Evolutionary conservation across 2,797 vertebrate species (phyloP), one percentile per base, ranked within the genome.

Genomic region (Sebastes itinus): DNA sequence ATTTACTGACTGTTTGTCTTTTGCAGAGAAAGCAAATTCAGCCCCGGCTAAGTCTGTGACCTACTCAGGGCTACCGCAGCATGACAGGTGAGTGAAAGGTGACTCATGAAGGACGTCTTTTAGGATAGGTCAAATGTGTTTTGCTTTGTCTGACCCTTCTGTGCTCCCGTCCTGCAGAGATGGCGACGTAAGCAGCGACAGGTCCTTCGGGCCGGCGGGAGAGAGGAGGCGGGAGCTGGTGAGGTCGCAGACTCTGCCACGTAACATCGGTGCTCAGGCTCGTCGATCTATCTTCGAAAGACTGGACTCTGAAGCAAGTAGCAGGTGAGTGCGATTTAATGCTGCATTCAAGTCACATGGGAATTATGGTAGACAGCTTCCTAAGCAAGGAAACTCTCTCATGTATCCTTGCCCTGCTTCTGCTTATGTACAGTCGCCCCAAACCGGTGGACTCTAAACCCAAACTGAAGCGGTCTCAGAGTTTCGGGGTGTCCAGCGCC

Each of bases 401-500:
- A 60, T n/a, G 5, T 2, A 10, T 58, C 38, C 13, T 58, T 64
- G 3, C 9, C 2, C 49, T 10, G 6, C 20, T 69, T 66, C 72
- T 62, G 8, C 9, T 65, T 30, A 14, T 68, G 46, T n/a, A 1
- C 80, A 94, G 93, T 72, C 90, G 87, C n/a, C 88, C 93, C 35
- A 95, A 95, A 72, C 79, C 92, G 8, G 95, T 96, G 28, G 97
- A 97, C 90, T 92, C 95, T 14, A 97, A 97, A 92, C 96, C 96
- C 67, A 98, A 97, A 83, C 95, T 99, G 87, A 98, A 98, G 92
- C 95, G 98, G 1, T 99, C 98, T 0, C 98, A 99, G 94, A 99
- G 98, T 92, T 99, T 99, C 10, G 98, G 96, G 0, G 98, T 99
- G 35, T 97, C 98, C 87, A 99, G 97, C 0, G 98, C 98, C 77